Percentiles rank a stretch among this genome's conserved stretches.
phyloP scores from a whole-genome alignment of 2,888 invertebrate species.

The Abscondita cerata region DNA sequence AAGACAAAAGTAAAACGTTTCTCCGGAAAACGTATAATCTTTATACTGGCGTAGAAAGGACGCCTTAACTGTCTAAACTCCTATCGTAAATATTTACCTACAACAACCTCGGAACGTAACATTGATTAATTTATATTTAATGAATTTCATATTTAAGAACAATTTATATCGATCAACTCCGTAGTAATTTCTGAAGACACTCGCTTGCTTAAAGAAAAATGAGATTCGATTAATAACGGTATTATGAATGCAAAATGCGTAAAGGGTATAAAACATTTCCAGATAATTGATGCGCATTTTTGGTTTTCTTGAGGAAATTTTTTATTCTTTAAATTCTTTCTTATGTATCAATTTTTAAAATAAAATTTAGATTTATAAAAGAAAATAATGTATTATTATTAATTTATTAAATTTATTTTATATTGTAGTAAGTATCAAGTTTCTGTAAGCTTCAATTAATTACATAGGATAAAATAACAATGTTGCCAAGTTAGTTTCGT shows the following conservation, averaged over 20 bases:
- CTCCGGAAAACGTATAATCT: slow-evolving; percentile 23
- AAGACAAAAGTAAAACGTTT: slow-evolving; percentile 16
- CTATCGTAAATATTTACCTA: slow-evolving; percentile 15
- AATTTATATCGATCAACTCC: background rate
- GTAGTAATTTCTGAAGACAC: background rate
- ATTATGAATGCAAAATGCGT: slow-evolving; percentile 18
- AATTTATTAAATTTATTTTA: too few relatives aligned
- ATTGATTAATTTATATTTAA: slow-evolving; percentile 10
- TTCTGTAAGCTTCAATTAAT: too few relatives aligned
- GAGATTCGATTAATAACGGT: background rate
- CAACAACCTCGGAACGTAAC: background rate
- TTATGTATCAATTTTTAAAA: background rate
- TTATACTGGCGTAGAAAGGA: slow-evolving; percentile 11
- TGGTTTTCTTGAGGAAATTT: background rate
- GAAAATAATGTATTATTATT: too few relatives aligned
- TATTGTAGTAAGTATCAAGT: too few relatives aligned
- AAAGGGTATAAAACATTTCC: slow-evolving; percentile 19
- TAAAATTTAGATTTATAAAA: background rate
- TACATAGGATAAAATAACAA: too few relatives aligned
- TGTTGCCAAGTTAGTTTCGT: too few relatives aligned
- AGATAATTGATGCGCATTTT: slow-evolving; percentile 14
- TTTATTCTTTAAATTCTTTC: slow-evolving; percentile 9
- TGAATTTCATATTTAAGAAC: slow-evolving; percentile 1
- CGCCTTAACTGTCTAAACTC: slow-evolving; percentile 12
- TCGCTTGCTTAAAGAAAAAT: background rate